Percentiles rank a stretch among this genome's conserved stretches.
Evolutionary conservation across 2,888 invertebrate species (phyloP).

Genomic region (Chloroclystis v-ata): DNA sequence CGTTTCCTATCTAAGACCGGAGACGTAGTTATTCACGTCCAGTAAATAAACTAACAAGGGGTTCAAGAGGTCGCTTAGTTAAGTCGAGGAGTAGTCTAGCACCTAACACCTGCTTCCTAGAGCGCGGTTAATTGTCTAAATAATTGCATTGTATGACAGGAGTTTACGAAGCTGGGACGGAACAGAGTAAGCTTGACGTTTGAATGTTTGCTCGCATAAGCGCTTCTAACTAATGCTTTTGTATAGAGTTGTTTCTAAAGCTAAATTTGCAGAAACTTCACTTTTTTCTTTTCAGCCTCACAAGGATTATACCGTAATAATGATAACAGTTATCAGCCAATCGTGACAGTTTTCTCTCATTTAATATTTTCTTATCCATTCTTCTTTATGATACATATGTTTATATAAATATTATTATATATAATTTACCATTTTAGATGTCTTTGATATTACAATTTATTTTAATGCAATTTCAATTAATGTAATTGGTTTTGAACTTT

Average conservation of each 20-base stretch:
- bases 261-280: too few relatives aligned
- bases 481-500: too few relatives aligned
- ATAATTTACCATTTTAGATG: too few relatives aligned
- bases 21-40: conserved; percentile 14
- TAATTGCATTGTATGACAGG: conserved; percentile 49
- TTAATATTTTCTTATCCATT: too few relatives aligned
- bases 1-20: neutral
- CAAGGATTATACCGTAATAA: too few relatives aligned
- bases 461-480: too few relatives aligned
- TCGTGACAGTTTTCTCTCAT: too few relatives aligned
- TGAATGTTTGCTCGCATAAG: neutral
- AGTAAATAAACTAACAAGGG: conserved; percentile 20
- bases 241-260: neutral
- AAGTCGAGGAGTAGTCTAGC: conserved; percentile 17
- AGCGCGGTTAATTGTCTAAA: conserved; percentile 57
- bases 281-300: too few relatives aligned
- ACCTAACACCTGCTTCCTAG: conserved; percentile 46
- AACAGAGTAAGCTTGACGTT: conserved; percentile 6
- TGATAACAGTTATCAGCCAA: too few relatives aligned
- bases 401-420: too few relatives aligned
- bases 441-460: too few relatives aligned
- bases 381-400: too few relatives aligned
- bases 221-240: neutral
- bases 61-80: conserved; percentile 18
- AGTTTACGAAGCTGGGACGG: conserved; percentile 6